Base-by-base conservation (phyloP, 2,888 invertebrate species). In the Tinea semifulvella region DNA sequence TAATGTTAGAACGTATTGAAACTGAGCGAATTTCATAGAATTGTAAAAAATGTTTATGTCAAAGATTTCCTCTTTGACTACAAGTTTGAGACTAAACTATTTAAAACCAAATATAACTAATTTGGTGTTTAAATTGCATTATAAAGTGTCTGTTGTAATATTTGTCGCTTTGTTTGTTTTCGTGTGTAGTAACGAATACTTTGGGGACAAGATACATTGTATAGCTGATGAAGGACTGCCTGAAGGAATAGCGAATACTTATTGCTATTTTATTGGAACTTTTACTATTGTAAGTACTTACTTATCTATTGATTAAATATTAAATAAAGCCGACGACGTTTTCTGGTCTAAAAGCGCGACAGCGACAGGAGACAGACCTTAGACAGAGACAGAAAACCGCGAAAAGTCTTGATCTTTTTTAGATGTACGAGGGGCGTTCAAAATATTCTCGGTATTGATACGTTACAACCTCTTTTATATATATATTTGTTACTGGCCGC, bases 171-270 rank as follows among this genome's bases (percentile, higher is more conserved):
- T 87, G 55, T 90, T 91, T 25, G 81, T 96, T 56, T 77, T 97
- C 57, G 94, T 97, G 18, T 80, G 77, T 51, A 68, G 82, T 1
- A 85, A 92, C 48, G 95, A 97, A 71, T 96, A 94, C 71, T 91
- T 97, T 60, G 97, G 97, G 10, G 95, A 96, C 59, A 96, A 96
- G 51, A 98, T 98, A 60, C 90, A 88, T 75, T 98, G 97, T 61
- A 87, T 94, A 38, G 79, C 85, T 0, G 84, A 86, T 31, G 87
- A 88, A 53, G 85, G 85, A 1, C 84, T 88, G 10, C 81, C 85
- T 0, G 69, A 74, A 4, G 73, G 88, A 47, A 90, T 94, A 0
- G 89, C 95, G 61, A 90, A 95, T 63, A 92, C 92, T 0, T 95
- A 90, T 62, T 96, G 96, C 63, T 92, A 91, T 66, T 90, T 91